Percentiles rank a stretch among this genome's conserved stretches.
Conservation (phyloP, 2,113 vertebrate species). For the Aptenodytes forsteri region DNA sequence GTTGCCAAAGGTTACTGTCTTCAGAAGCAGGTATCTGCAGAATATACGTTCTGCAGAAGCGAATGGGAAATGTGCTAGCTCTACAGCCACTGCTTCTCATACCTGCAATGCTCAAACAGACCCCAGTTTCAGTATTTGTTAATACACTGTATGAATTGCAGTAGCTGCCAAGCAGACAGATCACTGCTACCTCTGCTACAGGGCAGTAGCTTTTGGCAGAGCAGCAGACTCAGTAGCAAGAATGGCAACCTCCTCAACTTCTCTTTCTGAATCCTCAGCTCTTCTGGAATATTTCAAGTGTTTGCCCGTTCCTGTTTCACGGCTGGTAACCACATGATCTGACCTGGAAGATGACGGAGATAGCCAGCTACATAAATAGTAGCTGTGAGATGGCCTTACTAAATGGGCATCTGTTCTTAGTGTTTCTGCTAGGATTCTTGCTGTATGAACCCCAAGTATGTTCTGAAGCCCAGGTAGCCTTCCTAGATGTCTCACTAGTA, state of each 20-base stretch:
- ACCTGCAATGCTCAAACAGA: neutral
- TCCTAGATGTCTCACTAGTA: neutral
- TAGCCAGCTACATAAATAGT: neutral
- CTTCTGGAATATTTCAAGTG: neutral
- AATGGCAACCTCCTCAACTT: neutral
- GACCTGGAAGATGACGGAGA: neutral
- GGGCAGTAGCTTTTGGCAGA: neutral
- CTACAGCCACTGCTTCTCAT: neutral
- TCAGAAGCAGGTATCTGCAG: neutral
- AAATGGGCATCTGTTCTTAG: neutral
- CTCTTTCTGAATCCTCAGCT: neutral
- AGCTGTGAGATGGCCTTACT: neutral
- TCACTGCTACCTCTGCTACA: neutral
- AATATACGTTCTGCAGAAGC: accelerated
- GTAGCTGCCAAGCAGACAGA: neutral
- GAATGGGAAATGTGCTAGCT: accelerated
- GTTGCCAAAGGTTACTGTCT: neutral
- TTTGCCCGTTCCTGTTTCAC: neutral
- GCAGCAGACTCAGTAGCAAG: neutral
- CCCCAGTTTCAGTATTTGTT: neutral
- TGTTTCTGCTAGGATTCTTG: neutral
- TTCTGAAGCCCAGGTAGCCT: neutral
- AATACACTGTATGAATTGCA: accelerated
- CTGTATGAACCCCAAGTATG: neutral
- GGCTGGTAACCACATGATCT: neutral